Percentiles rank a stretch among this genome's conserved stretches.
These are phyloP conservation scores for Selenia dentaria DNA, from an alignment of 2,888 invertebrate species.

Conservation along the genomic window DNA sequence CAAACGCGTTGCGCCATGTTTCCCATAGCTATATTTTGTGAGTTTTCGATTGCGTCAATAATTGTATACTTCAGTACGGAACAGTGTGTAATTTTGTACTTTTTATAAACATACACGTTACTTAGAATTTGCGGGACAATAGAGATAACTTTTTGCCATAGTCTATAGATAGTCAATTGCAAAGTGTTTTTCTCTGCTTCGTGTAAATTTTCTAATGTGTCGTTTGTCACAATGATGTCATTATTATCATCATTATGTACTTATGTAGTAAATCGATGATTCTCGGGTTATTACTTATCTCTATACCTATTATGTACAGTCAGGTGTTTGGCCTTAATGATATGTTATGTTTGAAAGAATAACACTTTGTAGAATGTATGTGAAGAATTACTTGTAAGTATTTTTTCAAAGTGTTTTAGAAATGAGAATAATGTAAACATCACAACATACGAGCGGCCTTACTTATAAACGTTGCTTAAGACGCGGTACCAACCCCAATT, in stretches of 20 bases:
- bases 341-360: not conserved
- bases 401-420: too few species aligned
- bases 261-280: slow-evolving; percentile 12
- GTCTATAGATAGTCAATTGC: slow-evolving; percentile 3
- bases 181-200: slow-evolving; percentile 12
- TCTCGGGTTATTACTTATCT: slow-evolving; percentile 9
- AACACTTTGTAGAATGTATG: too few species aligned
- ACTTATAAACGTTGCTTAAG: too few species aligned
- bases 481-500: too few species aligned
- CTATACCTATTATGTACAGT: slow-evolving; percentile 14
- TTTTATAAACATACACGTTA: slow-evolving; percentile 8
- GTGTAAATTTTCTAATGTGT: slow-evolving; percentile 17
- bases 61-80: slow-evolving; percentile 18
- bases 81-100: slow-evolving; percentile 18
- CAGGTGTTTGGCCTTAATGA: slow-evolving; percentile 17
- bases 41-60: slow-evolving; percentile 11
- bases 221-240: slow-evolving; percentile 13
- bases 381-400: too few species aligned
- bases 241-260: slow-evolving; percentile 17
- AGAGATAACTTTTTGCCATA: slow-evolving; percentile 11
- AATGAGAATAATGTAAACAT: too few species aligned
- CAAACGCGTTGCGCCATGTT: not conserved
- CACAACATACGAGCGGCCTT: too few species aligned
- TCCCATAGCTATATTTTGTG: not conserved
- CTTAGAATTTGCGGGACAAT: slow-evolving; percentile 20